A percentile compares a stretch with the other conserved stretches of the same genome.
Evolutionary conservation across 2,113 vertebrate species (phyloP).

Genomic region (Thryonomys swinderianus): DNA sequence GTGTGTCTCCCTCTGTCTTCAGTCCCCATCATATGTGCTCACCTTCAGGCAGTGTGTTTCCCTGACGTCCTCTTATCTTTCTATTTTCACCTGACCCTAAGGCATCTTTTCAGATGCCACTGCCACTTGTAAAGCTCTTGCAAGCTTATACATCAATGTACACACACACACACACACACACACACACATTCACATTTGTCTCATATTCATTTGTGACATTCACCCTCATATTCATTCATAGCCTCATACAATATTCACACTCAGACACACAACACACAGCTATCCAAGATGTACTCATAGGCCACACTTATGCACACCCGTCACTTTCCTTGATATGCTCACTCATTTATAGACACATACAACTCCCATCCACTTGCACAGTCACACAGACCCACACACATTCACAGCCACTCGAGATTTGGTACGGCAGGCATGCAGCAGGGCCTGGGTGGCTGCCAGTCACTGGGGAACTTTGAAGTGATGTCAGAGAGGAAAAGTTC

Average conservation of each 20-base stretch:
- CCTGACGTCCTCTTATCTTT: background rate
- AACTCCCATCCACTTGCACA: background rate
- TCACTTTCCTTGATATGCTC: no score
- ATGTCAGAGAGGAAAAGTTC: constrained; percentile 76
- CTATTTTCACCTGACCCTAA: background rate
- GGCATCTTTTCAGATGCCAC: background rate
- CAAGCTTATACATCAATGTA: accelerated
- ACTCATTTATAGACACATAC: background rate
- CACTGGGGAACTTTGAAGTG: constrained; percentile 73
- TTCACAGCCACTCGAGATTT: background rate
- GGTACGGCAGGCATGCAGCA: constrained; percentile 2
- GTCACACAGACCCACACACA: no score
- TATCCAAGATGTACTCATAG: background rate
- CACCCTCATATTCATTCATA: background rate
- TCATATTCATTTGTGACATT: background rate
- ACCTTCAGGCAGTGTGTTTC: accelerated
- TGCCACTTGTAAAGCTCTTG: background rate
- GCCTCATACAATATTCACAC: background rate
- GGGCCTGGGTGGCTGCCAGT: constrained; percentile 67
- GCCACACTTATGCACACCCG: no score
- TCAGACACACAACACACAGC: background rate
- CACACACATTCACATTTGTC: background rate
- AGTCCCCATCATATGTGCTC: accelerated
- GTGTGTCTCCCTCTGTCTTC: accelerated
- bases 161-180: background rate